These are phyloP conservation scores for Uloborus diversus DNA, from an alignment of 1,140 invertebrate species.

Conservation along the genomic window DNA sequence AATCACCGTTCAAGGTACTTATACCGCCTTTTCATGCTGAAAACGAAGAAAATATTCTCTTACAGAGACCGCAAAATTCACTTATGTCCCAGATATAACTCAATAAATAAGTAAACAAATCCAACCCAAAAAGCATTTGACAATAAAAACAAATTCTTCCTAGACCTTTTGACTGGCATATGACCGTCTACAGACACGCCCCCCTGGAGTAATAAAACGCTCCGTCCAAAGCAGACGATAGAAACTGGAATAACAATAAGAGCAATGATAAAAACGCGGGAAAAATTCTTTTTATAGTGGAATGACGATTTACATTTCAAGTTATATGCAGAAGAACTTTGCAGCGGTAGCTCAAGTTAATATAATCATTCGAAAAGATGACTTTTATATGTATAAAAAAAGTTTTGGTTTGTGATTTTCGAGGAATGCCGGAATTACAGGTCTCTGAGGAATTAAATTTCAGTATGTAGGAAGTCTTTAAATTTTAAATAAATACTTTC, in stretches of 20 bases:
- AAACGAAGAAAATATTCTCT: conserved; percentile 26
- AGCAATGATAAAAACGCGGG: not conserved
- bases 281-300: conserved; percentile 28
- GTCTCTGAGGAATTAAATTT: too few species aligned
- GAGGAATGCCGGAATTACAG: too few species aligned
- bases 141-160: conserved; percentile 50
- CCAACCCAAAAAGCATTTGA: conserved; percentile 18
- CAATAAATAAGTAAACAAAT: conserved; percentile 45
- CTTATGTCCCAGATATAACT: conserved; percentile 27
- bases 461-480: too few species aligned
- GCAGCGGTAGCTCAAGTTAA: too few species aligned
- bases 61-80: conserved; percentile 30
- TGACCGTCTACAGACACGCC: conserved; percentile 24
- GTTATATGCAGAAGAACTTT: conserved; percentile 51
- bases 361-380: too few species aligned
- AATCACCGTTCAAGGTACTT: conserved; percentile 12
- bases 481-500: too few species aligned
- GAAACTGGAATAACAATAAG: not conserved
- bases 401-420: too few species aligned
- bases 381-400: too few species aligned
- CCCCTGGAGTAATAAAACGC: conserved; percentile 18
- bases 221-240: not conserved
- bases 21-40: not conserved
- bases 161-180: conserved; percentile 43
- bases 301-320: conserved; percentile 48